A percentile compares a stretch with the other conserved stretches of the same genome.
These are phyloP conservation scores for Coptotermes formosanus DNA, from an alignment of 1,140 invertebrate genomes.

Conservation along the genomic window DNA sequence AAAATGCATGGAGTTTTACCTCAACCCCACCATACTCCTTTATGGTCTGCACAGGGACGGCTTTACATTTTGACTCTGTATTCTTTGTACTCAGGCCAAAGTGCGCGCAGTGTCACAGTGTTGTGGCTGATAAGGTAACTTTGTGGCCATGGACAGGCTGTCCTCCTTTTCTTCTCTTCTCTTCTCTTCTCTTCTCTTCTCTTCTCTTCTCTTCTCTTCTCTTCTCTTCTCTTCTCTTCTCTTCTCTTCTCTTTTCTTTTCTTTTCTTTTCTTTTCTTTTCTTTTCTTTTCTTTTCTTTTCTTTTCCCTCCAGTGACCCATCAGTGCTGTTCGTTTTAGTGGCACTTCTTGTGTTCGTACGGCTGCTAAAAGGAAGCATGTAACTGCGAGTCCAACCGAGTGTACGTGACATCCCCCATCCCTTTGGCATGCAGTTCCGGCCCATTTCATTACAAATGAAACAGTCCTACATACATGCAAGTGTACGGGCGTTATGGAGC, in stretches of 20 bases:
- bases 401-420: slow-evolving; percentile 32
- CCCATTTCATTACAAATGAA: slow-evolving; percentile 21
- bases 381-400: not conserved
- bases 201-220: slow-evolving; percentile 31
- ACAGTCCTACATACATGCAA: not conserved
- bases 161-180: no score
- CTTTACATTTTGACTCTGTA: no score
- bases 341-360: not conserved
- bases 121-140: no score
- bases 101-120: no score
- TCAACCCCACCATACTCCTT: no score
- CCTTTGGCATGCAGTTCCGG: slow-evolving; percentile 39
- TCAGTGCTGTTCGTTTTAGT: not conserved
- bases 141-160: no score
- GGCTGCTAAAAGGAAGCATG: not conserved
- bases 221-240: slow-evolving; percentile 22
- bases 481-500: slow-evolving; percentile 35
- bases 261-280: slow-evolving; percentile 32
- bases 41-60: no score
- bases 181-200: no score
- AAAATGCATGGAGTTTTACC: no score
- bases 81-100: no score
- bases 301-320: not conserved
- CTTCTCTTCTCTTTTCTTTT: slow-evolving; percentile 28
- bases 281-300: slow-evolving; percentile 29